Evolutionary conservation across 2,113 vertebrate species (phyloP), one percentile per base, ranked within the genome.

Genomic region (Tragelaphus strepsiceros): DNA sequence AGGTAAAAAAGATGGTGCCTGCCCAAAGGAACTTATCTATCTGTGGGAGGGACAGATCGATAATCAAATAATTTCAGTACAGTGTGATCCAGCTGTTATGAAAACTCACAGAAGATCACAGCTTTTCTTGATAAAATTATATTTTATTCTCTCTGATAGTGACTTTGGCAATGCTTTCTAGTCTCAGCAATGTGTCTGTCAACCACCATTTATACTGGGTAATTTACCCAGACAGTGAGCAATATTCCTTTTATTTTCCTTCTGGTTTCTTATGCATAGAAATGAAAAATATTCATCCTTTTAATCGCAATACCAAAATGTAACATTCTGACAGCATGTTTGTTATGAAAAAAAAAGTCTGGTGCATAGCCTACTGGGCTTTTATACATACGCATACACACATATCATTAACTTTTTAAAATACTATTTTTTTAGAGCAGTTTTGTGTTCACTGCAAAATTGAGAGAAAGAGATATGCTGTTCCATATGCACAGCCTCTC

Each of bases 181-280:
- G 3, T 92, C 24, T 87, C 62, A 91, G 32, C 19, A 78, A 24
- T 19, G 1, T 78, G 22, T 67, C 78, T 91, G 24, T 67, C 16
- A 32, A 71, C 30, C 17, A 61, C 49, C 53, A 64, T 67, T 93
- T 62, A 22, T 21, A 59, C 12, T n/a, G 59, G 74, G 22, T 71
- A 58, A 92, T 96, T 94, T 89, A 86, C 7, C 78, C 51, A 90
- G n/a, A 89, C 35, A 49, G 46, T 74, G 16, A 89, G 26, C 43
- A 94, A 11, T 89, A 85, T 81, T 78, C 54, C 28, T 96, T 67
- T 95, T 54, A 39, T 95, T 93, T 96, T 58, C 81, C 74, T 90
- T 82, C 35, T 80, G 12, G 7, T 67, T 78, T 91, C 35, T 91
- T 81, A 53, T 46, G 14, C 35, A 39, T 81, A 7, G 6, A 64